Base-by-base conservation (phyloP, 2,888 invertebrate species). In the Ornithoptera alexandrae region DNA sequence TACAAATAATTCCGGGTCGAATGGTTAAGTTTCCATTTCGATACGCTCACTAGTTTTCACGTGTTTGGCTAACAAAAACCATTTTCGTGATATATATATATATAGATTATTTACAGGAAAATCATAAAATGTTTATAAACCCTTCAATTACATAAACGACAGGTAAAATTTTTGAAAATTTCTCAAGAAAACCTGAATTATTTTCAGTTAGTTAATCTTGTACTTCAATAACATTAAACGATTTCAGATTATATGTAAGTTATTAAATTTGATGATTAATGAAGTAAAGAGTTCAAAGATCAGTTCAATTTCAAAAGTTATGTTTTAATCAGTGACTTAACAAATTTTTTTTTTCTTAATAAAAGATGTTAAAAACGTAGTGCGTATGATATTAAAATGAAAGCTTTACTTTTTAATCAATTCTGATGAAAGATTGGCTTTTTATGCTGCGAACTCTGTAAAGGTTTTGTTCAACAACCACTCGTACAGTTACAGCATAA, bases 371-470 rank as follows among this genome's bases (percentile, higher is more conserved):
- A n/a, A 15, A 57, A 57, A 10, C 57, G 22, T 20, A 20, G 8
- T 57, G 18, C 57, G 24, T 59, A 30, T 24, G 12, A 59, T 24
- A 30, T 53, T 50, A 46, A 63, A 50, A 50, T 50, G 63, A 53
- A 50, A 24, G 63, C 50, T 12, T 22, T 24, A 20, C 56, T n/a
- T 57, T 64, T 56, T 64, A 36, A 36, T 56, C 30, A 64, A 56
- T 64, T 64, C 64, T 64, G 56, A 64, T 56, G 53, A 65, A 46
- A 65, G 42, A 65, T 65, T 65, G 22, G 39, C 15, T 42, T 65
- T 58, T 65, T 59, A 58, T 46, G 59, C 22, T 65, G 12, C 24
- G 65, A 65, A 42, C 42, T 58, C 12, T 59, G 65, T 65, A 65
- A 65, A 42, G 42, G 46, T 59, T 12, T 56, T 59, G 46, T 65